Evolutionary conservation across 2,797 vertebrate genomes (phyloP).

Genomic region (Gobio occitaniae): DNA sequence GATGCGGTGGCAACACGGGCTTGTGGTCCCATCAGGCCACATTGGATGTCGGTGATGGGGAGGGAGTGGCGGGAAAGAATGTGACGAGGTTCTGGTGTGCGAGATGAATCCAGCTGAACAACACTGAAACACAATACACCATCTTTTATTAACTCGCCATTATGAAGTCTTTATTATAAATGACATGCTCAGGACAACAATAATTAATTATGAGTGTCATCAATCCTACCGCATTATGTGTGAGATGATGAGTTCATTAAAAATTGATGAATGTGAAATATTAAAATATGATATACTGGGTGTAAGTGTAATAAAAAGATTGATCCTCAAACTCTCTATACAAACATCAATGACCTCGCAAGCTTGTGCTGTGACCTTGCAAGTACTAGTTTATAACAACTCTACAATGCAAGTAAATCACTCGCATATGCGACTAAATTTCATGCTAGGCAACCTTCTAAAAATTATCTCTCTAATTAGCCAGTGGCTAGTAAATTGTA

Average conservation of each 20-base stretch:
- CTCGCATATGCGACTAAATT: too few relatives aligned
- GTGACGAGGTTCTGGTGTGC: constrained; percentile 85
- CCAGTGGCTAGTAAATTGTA: too few relatives aligned
- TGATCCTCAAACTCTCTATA: not conserved
- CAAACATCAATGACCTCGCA: not conserved
- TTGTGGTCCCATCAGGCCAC: constrained; percentile 90
- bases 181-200: constrained; percentile 9
- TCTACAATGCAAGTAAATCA: too few relatives aligned
- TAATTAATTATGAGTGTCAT: constrained; percentile 16
- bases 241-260: constrained; percentile 42
- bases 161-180: constrained; percentile 34
- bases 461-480: too few relatives aligned
- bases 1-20: constrained; percentile 88
- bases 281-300: constrained; percentile 14
- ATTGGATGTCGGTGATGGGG: constrained; percentile 94
- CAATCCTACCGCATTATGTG: constrained; percentile 23
- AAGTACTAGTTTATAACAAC: not conserved
- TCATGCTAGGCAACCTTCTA: too few relatives aligned
- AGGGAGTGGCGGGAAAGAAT: constrained; percentile 92
- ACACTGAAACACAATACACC: constrained; percentile 75
- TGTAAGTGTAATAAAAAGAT: not conserved
- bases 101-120: constrained; percentile 85
- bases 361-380: constrained; percentile 1
- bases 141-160: constrained; percentile 5
- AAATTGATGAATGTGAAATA: constrained; percentile 35